Conservation (phyloP, 2,113 vertebrate species). For the Malurus melanocephalus region DNA sequence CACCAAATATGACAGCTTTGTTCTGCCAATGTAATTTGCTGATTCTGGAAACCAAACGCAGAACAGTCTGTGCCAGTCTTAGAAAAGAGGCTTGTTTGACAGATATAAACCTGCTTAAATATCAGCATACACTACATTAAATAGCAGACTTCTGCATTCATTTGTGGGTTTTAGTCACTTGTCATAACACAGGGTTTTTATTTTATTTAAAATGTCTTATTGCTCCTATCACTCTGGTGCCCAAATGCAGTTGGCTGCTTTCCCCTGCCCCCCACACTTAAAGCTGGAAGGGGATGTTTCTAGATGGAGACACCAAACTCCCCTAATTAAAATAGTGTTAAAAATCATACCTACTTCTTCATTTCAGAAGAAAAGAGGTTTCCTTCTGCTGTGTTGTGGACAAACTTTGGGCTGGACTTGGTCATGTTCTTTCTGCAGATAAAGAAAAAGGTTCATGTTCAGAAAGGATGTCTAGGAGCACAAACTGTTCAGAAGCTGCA, state of each 20-base stretch:
- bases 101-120: slow-evolving; percentile 62
- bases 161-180: slow-evolving; percentile 40
- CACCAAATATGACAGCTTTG: slow-evolving; percentile 73
- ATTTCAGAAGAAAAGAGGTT: not conserved
- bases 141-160: slow-evolving; percentile 51
- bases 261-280: not conserved
- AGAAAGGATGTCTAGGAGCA: not conserved
- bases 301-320: not conserved
- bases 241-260: not conserved
- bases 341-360: not conserved
- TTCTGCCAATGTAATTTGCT: slow-evolving; percentile 72
- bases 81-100: slow-evolving; percentile 55
- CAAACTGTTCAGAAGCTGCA: not conserved
- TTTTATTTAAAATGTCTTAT: slow-evolving; percentile 31
- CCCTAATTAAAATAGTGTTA: not conserved
- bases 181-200: slow-evolving; percentile 37
- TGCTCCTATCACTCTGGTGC: slow-evolving; percentile 42
- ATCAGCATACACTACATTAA: slow-evolving; percentile 29
- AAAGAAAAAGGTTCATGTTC: not conserved
- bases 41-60: slow-evolving; percentile 67
- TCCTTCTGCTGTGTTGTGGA: not conserved
- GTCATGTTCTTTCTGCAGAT: fast-evolving
- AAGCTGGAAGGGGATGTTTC: not conserved
- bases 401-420: not conserved
- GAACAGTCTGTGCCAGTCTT: slow-evolving; percentile 65